A percentile compares a stretch with the other conserved stretches of the same genome.
Evolutionary conservation across 2,888 invertebrate species (phyloP).

Genomic region (Pammene aurita): DNA sequence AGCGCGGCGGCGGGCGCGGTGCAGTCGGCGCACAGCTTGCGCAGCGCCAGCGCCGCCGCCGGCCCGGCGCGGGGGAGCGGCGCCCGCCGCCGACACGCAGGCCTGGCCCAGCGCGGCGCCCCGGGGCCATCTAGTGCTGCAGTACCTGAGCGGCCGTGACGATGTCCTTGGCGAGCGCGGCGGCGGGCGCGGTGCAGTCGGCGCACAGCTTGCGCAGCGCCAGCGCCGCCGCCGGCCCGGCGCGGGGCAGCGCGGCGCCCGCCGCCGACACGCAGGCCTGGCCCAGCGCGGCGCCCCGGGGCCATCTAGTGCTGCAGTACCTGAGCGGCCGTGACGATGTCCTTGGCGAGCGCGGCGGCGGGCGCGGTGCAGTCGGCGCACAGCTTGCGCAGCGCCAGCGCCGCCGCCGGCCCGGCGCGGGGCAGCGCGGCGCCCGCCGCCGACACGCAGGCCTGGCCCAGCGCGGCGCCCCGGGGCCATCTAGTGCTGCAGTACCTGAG

Average conservation of each 20-base stretch:
- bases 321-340: neutral
- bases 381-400: constrained; percentile 93
- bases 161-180: neutral
- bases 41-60: constrained; percentile 92
- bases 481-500: neutral
- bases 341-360: neutral
- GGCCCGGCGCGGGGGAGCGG: no score
- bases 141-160: neutral
- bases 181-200: constrained; percentile 84
- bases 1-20: constrained; percentile 56
- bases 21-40: constrained; percentile 93
- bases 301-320: neutral
- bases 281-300: no score
- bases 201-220: constrained; percentile 94
- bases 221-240: constrained; percentile 90
- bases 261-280: no score
- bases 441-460: no score
- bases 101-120: constrained; percentile 59
- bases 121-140: constrained; percentile 60
- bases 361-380: constrained; percentile 88
- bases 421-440: constrained; percentile 76
- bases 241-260: no score
- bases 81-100: constrained; percentile 73
- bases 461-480: no score
- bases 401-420: constrained; percentile 90